Percentiles rank a stretch among this genome's conserved stretches.
Evolutionary conservation across 2,888 invertebrate species (phyloP).

Genomic region (Ormyrus thymus): DNA sequence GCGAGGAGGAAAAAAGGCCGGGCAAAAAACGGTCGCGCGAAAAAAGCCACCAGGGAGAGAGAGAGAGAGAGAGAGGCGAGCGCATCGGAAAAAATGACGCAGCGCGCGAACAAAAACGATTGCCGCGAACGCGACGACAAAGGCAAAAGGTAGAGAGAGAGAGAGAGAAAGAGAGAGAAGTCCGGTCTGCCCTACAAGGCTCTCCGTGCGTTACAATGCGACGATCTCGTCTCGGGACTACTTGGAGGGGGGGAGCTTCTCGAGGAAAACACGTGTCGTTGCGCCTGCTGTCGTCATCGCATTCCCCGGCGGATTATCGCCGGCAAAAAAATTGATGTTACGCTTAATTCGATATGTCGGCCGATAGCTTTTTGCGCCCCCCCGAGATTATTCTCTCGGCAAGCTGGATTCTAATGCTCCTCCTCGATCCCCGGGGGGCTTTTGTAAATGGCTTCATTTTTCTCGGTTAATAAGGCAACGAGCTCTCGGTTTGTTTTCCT

Average conservation of each 20-base stretch:
- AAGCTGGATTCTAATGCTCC: too few relatives aligned
- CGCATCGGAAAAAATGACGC: background rate
- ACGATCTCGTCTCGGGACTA: background rate
- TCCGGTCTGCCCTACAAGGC: too few relatives aligned
- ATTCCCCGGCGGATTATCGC: conserved; percentile 31
- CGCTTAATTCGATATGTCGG: too few relatives aligned
- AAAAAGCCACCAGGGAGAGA: background rate
- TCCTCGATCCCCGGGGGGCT: too few relatives aligned
- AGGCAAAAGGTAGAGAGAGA: conserved; percentile 22
- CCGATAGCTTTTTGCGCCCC: background rate
- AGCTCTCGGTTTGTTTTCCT: too few relatives aligned
- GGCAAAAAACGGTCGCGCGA: too few relatives aligned
- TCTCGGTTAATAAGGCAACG: too few relatives aligned
- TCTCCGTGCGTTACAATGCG: too few relatives aligned
- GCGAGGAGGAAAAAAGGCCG: background rate
- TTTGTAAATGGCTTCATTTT: too few relatives aligned
- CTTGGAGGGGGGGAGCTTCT: conserved; percentile 9
- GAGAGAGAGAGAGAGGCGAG: conserved; percentile 13
- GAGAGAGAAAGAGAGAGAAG: conserved; percentile 42
- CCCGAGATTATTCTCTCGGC: too few relatives aligned
- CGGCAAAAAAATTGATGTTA: background rate
- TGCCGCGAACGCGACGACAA: background rate
- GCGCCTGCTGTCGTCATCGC: conserved; percentile 11
- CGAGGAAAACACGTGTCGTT: conserved; percentile 39
- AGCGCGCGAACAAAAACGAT: background rate